A percentile compares a stretch with the other conserved stretches of the same genome.
phyloP scores from a whole-genome alignment of 53 echinoderm and acorn worm genomes.

The Apostichopus leukothele region DNA sequence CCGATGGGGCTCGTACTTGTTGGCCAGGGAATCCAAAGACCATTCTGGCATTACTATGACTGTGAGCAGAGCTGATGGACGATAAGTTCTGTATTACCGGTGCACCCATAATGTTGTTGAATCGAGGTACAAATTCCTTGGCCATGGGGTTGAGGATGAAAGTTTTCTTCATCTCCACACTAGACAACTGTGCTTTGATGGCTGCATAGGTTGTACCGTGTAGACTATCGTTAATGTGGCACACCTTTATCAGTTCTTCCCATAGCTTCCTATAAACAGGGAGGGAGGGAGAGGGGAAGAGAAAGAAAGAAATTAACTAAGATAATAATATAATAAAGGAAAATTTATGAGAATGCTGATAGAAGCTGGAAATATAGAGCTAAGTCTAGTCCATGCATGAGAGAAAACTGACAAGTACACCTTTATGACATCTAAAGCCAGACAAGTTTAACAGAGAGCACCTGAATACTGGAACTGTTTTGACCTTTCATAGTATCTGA shows the following conservation, averaged over 20 bases:
- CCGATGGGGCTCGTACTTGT: conserved; percentile 58
- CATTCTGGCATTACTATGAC: conserved; percentile 53
- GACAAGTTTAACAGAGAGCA: too few species aligned
- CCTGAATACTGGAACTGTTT: too few species aligned
- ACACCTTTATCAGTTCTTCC: conserved; percentile 90
- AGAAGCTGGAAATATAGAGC: too few species aligned
- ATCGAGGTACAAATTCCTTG: conserved; percentile 92
- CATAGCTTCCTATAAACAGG: conserved; percentile 74
- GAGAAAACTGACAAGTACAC: not conserved
- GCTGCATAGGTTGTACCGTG: conserved; percentile 84
- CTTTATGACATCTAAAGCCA: too few species aligned
- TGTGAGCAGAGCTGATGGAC: conserved; percentile 45
- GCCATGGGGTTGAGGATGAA: conserved; percentile 96
- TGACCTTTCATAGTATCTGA: too few species aligned
- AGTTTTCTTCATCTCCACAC: conserved; percentile 98
- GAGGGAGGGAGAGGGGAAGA: not conserved
- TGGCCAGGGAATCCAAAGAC: conserved; percentile 62
- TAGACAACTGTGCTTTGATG: conserved; percentile 86
- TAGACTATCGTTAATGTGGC: conserved; percentile 78
- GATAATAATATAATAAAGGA: not conserved
- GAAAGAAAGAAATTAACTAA: not conserved
- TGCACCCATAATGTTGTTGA: conserved; percentile 74
- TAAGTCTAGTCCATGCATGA: too few species aligned
- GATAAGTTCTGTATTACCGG: conserved; percentile 73
- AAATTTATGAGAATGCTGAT: too few species aligned